Conservation (phyloP, 2,797 vertebrate genomes). For the Denticeps clupeoides region DNA sequence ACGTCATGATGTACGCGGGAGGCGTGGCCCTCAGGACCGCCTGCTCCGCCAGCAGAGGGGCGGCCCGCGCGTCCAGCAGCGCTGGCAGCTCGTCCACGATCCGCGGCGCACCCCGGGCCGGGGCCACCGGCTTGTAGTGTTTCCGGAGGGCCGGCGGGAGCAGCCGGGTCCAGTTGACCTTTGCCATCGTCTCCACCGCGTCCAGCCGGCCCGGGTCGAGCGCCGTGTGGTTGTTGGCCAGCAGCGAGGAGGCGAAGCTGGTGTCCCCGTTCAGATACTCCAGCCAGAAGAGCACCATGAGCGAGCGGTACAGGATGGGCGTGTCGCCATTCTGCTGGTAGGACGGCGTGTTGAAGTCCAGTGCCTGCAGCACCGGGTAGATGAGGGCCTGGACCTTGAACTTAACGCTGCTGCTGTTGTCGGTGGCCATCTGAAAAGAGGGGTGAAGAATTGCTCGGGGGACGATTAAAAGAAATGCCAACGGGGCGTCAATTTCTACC, state of each 20-base stretch:
- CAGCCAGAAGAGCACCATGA: slow-evolving; percentile 82
- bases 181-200: slow-evolving; percentile 43
- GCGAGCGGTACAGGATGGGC: slow-evolving; percentile 67
- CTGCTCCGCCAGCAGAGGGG: slow-evolving; percentile 71
- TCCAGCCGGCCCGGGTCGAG: slow-evolving; percentile 55
- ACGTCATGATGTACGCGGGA: slow-evolving; percentile 82
- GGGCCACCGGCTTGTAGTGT: slow-evolving; percentile 62
- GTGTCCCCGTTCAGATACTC: slow-evolving; percentile 75
- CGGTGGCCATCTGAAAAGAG: slow-evolving; percentile 62
- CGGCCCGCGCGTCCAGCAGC: slow-evolving; percentile 68
- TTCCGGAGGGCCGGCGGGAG: slow-evolving; percentile 63
- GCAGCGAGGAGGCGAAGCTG: slow-evolving; percentile 59
- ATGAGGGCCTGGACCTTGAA: slow-evolving; percentile 83
- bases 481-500: background rate
- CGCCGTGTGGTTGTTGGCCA: slow-evolving; percentile 83
- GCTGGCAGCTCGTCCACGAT: slow-evolving; percentile 60
- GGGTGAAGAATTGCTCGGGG: background rate
- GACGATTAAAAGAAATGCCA: background rate
- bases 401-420: slow-evolving; percentile 44
- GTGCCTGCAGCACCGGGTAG: slow-evolving; percentile 83
- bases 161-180: slow-evolving; percentile 72
- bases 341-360: slow-evolving; percentile 89
- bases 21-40: slow-evolving; percentile 63
- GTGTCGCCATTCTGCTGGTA: slow-evolving; percentile 82
- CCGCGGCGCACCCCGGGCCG: slow-evolving; percentile 46